Conservation (phyloP, 2,797 vertebrate genomes). For the Rhabdomys pumilio region DNA sequence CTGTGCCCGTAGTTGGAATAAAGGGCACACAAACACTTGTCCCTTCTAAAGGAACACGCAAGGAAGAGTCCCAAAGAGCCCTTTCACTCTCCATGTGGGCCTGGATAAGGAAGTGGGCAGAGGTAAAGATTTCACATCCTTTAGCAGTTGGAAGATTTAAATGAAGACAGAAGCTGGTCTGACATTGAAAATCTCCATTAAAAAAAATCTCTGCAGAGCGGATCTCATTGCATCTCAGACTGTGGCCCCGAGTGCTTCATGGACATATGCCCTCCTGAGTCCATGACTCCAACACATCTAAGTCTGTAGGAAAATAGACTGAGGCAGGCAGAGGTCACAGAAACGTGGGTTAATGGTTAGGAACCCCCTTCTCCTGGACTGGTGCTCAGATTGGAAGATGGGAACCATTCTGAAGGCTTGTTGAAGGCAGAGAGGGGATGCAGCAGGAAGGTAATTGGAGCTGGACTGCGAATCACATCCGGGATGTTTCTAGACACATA, state of each 20-base stretch:
- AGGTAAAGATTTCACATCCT: background rate
- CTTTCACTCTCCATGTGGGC: background rate
- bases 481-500: background rate
- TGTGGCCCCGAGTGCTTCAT: background rate
- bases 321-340: background rate
- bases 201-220: background rate
- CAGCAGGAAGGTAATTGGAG: background rate
- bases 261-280: background rate
- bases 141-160: background rate
- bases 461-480: rapidly evolving
- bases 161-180: background rate
- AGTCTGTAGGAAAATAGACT: background rate
- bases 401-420: background rate
- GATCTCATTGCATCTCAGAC: background rate
- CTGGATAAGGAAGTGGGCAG: background rate
- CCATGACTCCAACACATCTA: background rate
- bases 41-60: rapidly evolving
- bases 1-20: background rate
- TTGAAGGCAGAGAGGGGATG: background rate
- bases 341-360: background rate
- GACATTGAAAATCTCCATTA: background rate
- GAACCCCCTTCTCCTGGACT: background rate
- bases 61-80: background rate
- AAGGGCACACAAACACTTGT: background rate
- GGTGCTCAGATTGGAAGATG: background rate